These are phyloP conservation scores for Hyles lineata DNA, from an alignment of 2,888 invertebrate genomes.

Conservation along the genomic window DNA sequence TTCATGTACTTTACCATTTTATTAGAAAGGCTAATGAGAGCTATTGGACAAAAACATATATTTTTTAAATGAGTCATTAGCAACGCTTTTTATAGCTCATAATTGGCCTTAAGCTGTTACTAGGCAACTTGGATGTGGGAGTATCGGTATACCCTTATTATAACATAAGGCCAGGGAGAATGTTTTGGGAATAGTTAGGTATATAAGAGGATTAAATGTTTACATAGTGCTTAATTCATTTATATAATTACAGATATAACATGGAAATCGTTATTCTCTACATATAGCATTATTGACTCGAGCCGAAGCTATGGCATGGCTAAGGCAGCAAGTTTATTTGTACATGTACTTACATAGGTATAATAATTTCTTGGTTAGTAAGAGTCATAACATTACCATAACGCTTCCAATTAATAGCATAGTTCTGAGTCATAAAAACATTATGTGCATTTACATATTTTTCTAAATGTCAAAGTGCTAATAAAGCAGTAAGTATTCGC, in stretches of 20 bases:
- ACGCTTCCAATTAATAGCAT: constrained; percentile 1
- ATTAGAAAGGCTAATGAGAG: too few species aligned
- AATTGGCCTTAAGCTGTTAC: too few species aligned
- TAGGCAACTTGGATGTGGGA: too few species aligned
- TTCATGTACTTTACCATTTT: not conserved
- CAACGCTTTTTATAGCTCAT: too few species aligned
- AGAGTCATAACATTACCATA: constrained; percentile 2
- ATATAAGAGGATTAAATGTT: too few species aligned
- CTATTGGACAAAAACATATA: too few species aligned
- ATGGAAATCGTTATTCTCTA: not conserved
- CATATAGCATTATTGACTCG: not conserved
- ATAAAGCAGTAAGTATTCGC: not conserved
- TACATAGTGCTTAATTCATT: too few species aligned
- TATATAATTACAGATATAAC: not conserved
- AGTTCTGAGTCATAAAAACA: not conserved
- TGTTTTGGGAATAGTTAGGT: too few species aligned
- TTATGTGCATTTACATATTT: constrained; percentile 1
- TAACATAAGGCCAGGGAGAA: too few species aligned
- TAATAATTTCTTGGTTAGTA: not conserved
- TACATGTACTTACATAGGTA: not conserved
- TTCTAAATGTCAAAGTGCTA: not conserved
- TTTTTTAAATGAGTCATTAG: too few species aligned
- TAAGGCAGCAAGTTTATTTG: not conserved
- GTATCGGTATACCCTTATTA: too few species aligned
- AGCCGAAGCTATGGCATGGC: not conserved